phyloP scores from a whole-genome alignment of 2,113 vertebrate genomes.

The Paracyprichromis sp. region DNA sequence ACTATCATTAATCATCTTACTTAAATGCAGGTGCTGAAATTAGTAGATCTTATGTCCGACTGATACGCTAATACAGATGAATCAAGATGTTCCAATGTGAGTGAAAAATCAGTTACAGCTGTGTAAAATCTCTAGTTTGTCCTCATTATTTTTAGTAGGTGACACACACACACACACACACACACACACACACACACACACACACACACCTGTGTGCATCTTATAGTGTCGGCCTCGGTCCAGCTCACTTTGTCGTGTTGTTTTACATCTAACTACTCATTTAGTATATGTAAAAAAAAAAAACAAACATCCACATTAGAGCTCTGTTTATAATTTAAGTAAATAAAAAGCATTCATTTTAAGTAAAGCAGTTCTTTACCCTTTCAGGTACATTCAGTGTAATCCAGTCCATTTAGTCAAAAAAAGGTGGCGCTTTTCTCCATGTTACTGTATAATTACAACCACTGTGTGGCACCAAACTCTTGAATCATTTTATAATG shows the following conservation, averaged over 20 bases:
- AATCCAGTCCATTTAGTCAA: not conserved
- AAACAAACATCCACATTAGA: fast-evolving
- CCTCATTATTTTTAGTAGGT: not conserved
- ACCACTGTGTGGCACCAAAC: not conserved
- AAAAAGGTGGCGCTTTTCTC: not conserved
- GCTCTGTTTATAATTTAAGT: not conserved
- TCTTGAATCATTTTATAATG: not conserved
- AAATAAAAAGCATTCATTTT: not conserved
- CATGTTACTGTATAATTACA: not conserved
- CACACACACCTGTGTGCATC: not conserved
- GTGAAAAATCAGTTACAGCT: not conserved
- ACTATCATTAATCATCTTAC: not conserved
- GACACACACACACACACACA: not conserved
- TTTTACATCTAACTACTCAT: not conserved
- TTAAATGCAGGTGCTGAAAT: not conserved
- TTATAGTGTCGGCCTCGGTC: not conserved
- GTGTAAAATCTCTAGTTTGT: not conserved
- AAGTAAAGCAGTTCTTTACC: not conserved
- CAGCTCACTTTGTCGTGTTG: fast-evolving
- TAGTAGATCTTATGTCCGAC: not conserved
- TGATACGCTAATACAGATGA: not conserved
- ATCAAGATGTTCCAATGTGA: not conserved
- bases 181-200: not conserved
- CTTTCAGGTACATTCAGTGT: not conserved
- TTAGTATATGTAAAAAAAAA: not conserved